Evolutionary conservation across 2,888 invertebrate species (phyloP).

Genomic region (Agrochola litura): DNA sequence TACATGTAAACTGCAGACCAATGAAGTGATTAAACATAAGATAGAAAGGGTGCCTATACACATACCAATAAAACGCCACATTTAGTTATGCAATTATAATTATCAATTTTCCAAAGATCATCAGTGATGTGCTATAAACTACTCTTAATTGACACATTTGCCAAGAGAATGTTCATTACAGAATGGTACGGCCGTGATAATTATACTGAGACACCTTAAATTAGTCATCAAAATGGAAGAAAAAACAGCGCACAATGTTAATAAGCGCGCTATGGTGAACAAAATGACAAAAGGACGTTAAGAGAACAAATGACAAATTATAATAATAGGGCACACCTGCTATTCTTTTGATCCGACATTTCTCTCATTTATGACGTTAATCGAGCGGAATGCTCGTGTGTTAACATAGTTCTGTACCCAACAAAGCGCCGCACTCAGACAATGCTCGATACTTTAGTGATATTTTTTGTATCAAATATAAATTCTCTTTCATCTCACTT

Average conservation of each 20-base stretch:
- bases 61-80: constrained; percentile 50
- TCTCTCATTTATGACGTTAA: constrained; percentile 90
- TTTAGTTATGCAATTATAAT: constrained; percentile 52
- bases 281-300: constrained; percentile 82
- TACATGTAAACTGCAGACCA: constrained; percentile 52
- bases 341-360: constrained; percentile 90
- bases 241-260: constrained; percentile 74
- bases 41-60: constrained; percentile 40
- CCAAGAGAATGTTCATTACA: constrained; percentile 61
- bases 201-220: constrained; percentile 70
- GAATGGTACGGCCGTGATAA: constrained; percentile 60
- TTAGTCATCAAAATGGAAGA: constrained; percentile 72
- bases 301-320: constrained; percentile 88
- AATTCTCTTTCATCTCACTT: constrained; percentile 89
- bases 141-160: constrained; percentile 70
- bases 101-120: constrained; percentile 58
- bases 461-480: constrained; percentile 88
- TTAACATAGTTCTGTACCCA: constrained; percentile 85
- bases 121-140: constrained; percentile 48
- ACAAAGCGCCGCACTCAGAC: constrained; percentile 87
- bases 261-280: constrained; percentile 77
- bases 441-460: constrained; percentile 85
- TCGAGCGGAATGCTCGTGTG: constrained; percentile 87
- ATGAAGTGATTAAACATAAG: constrained; percentile 44
- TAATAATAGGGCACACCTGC: constrained; percentile 89